Conservation (phyloP, 2,113 vertebrate species). For the Lepidiolamprologus cunningtoni region DNA sequence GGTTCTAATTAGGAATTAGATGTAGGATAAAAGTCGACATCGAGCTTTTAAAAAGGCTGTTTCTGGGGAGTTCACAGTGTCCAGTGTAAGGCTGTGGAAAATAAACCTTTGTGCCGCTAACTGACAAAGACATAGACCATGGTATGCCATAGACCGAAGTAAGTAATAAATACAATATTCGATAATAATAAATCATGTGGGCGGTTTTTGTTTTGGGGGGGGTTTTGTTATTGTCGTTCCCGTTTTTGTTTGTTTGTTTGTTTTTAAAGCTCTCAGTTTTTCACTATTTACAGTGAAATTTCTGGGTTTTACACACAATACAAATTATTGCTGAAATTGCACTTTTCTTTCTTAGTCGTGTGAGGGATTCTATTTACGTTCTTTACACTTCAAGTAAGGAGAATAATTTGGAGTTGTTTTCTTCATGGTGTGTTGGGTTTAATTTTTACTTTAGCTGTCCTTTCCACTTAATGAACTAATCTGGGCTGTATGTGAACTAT, state of each 20-base stretch:
- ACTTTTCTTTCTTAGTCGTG: neutral
- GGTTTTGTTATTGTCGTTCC: neutral
- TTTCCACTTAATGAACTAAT: neutral
- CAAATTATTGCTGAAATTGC: neutral
- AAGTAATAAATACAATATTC: neutral
- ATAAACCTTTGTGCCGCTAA: neutral
- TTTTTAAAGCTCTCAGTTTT: neutral
- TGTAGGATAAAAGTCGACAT: neutral
- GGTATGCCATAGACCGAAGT: neutral
- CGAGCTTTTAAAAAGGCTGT: neutral
- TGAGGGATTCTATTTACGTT: neutral
- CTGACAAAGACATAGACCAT: neutral
- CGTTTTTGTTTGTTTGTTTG: neutral
- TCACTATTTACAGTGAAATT: neutral
- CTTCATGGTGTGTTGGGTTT: neutral
- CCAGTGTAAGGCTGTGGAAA: neutral
- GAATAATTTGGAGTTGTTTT: neutral
- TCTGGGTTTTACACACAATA: neutral
- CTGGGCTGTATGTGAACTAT: neutral
- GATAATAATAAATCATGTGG: neutral
- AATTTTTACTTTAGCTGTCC: neutral
- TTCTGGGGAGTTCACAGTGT: neutral
- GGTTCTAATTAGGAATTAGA: neutral
- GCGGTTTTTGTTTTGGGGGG: accelerated
- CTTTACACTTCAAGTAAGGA: neutral